Percentiles rank a stretch among this genome's conserved stretches.
These are phyloP conservation scores for Coracopsis vasa DNA, from an alignment of 2,113 vertebrate species.

Conservation along the genomic window DNA sequence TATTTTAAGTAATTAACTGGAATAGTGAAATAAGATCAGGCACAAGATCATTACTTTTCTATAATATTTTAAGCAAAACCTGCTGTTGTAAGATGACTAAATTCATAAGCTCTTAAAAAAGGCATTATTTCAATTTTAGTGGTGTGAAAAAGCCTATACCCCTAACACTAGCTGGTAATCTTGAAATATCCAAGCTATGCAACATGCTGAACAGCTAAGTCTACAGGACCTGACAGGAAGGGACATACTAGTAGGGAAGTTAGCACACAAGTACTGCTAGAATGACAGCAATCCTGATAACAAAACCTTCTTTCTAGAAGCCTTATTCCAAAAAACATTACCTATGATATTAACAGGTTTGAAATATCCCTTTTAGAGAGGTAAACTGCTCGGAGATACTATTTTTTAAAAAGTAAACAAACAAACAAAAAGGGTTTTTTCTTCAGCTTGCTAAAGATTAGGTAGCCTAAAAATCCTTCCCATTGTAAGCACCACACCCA, in stretches of 20 bases:
- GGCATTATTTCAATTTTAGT: not conserved
- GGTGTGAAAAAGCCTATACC: not conserved
- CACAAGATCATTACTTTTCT: not conserved
- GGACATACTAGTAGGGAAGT: not conserved
- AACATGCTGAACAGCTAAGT: not conserved
- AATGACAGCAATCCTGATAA: not conserved
- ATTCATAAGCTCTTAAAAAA: not conserved
- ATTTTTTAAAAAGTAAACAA: not conserved
- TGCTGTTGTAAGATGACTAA: not conserved
- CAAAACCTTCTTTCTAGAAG: not conserved
- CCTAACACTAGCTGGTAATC: not conserved
- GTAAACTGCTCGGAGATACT: not conserved
- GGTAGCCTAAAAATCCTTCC: conserved; percentile 13
- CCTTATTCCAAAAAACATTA: not conserved
- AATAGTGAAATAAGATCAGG: not conserved
- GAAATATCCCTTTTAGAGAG: not conserved
- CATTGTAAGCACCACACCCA: not conserved
- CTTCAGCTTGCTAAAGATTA: not conserved
- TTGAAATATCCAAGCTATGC: conserved; percentile 21
- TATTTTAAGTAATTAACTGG: not conserved
- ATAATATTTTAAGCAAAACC: not conserved
- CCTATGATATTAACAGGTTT: not conserved
- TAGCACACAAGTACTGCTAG: not conserved
- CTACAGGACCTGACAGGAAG: not conserved
- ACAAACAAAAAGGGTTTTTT: not conserved